These are phyloP conservation scores for Gastracanthus pulcherrimus DNA, from an alignment of 2,888 invertebrate genomes.

Conservation along the genomic window DNA sequence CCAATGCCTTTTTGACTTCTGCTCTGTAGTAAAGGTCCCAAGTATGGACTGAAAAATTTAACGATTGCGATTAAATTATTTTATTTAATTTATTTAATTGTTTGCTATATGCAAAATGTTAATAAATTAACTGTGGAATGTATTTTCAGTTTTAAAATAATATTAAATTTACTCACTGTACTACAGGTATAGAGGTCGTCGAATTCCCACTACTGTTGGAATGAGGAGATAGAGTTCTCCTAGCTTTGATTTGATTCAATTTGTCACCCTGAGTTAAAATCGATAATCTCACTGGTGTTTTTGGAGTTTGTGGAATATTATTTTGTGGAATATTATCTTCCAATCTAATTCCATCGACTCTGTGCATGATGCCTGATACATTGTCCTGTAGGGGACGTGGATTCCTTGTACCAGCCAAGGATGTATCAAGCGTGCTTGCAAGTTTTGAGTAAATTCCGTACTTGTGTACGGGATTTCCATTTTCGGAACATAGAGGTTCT, in stretches of 20 bases:
- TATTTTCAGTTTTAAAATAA: background rate
- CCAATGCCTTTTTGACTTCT: constrained; percentile 67
- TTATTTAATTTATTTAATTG: background rate
- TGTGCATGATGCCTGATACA: constrained; percentile 74
- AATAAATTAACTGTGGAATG: background rate
- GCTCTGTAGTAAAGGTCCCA: constrained; percentile 72
- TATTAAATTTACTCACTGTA: constrained; percentile 68
- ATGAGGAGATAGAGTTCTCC: constrained; percentile 68
- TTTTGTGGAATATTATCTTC: constrained; percentile 68
- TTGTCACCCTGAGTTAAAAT: constrained; percentile 80
- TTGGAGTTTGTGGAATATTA: constrained; percentile 58
- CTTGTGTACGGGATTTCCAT: constrained; percentile 73
- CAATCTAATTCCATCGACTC: constrained; percentile 74
- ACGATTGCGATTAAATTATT: background rate
- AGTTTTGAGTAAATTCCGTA: constrained; percentile 73
- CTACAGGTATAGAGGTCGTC: constrained; percentile 67
- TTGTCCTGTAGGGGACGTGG: constrained; percentile 69
- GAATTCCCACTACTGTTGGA: constrained; percentile 64
- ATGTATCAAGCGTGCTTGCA: constrained; percentile 62
- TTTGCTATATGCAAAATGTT: background rate
- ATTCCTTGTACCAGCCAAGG: constrained; percentile 62
- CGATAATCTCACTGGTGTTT: constrained; percentile 61
- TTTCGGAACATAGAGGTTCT: constrained; percentile 70
- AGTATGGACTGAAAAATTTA: constrained; percentile 70
- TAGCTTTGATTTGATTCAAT: constrained; percentile 78